A percentile compares a stretch with the other conserved stretches of the same genome.
Conservation (phyloP, 2,113 vertebrate species). For the Kryptolebias marmoratus region DNA sequence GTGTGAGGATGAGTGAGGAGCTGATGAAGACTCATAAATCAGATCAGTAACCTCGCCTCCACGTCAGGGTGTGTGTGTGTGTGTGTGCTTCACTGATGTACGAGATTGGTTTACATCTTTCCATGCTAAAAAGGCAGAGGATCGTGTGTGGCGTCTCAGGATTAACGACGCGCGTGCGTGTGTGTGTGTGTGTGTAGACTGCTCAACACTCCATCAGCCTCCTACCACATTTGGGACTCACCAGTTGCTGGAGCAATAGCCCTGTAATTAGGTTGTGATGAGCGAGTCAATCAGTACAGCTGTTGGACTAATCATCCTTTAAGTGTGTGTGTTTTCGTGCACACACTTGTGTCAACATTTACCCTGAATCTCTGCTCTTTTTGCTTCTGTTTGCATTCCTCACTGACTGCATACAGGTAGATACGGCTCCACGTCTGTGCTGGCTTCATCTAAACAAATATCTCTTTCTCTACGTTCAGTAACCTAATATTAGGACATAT, state of each 20-base stretch:
- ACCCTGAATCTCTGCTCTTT: not conserved
- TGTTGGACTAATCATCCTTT: slow-evolving; percentile 55
- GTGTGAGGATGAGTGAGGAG: not conserved
- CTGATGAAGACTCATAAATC: slow-evolving; percentile 10
- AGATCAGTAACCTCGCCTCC: slow-evolving; percentile 9
- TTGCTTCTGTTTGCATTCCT: not conserved
- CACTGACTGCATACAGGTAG: too few species aligned
- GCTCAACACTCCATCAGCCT: slow-evolving; percentile 31
- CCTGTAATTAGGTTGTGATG: slow-evolving; percentile 59
- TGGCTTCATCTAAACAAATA: not conserved
- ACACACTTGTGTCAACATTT: slow-evolving; percentile 7
- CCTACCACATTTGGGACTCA: slow-evolving; percentile 42
- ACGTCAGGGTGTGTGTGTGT: not conserved
- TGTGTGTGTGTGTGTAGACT: slow-evolving; percentile 10
- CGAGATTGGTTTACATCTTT: not conserved
- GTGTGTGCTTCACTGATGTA: not conserved
- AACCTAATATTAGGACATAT: too few species aligned
- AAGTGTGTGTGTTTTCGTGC: slow-evolving; percentile 8
- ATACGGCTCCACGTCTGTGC: not conserved
- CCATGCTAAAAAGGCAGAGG: slow-evolving; percentile 6
- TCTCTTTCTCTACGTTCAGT: too few species aligned
- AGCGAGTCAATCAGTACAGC: slow-evolving; percentile 55
- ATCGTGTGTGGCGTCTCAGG: slow-evolving; percentile 22
- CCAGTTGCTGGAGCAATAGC: slow-evolving; percentile 38
- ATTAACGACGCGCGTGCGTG: slow-evolving; percentile 14